phyloP scores from a whole-genome alignment of 2,797 vertebrate genomes.

The Bradypus variegatus region DNA sequence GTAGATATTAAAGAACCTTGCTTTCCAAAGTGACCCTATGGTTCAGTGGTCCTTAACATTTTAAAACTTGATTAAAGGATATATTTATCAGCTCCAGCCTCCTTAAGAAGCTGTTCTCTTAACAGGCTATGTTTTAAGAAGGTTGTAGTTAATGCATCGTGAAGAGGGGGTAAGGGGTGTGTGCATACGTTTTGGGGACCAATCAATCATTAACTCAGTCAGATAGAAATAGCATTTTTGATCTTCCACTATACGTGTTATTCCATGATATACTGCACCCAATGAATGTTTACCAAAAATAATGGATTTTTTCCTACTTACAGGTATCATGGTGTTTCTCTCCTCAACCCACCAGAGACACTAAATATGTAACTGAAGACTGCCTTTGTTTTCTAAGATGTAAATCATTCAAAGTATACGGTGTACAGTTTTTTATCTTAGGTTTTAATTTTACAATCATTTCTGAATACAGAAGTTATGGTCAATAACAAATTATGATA shows the following conservation, averaged over 20 bases:
- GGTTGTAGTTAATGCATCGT: background rate
- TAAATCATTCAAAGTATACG: slow-evolving; percentile 64
- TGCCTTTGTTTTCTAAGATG: slow-evolving; percentile 64
- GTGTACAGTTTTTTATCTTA: slow-evolving; percentile 75
- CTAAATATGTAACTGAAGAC: slow-evolving; percentile 76
- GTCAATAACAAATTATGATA: slow-evolving; percentile 70
- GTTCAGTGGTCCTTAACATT: background rate
- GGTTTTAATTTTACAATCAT: slow-evolving; percentile 64
- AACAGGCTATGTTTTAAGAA: background rate
- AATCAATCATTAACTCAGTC: background rate
- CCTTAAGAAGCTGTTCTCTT: background rate
- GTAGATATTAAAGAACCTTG: background rate
- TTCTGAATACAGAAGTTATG: slow-evolving; percentile 54
- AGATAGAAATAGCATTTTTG: background rate
- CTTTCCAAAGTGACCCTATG: background rate
- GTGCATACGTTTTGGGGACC: background rate
- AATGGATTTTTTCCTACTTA: background rate
- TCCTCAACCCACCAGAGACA: slow-evolving; percentile 82
- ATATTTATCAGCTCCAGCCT: background rate
- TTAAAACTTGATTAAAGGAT: background rate
- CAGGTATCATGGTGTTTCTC: slow-evolving; percentile 89
- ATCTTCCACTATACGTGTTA: background rate
- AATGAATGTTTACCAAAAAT: background rate
- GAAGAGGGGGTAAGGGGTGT: background rate
- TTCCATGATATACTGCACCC: background rate